phyloP scores from a whole-genome alignment of 2,888 invertebrate genomes.

The Dicyrtoma fusca region DNA sequence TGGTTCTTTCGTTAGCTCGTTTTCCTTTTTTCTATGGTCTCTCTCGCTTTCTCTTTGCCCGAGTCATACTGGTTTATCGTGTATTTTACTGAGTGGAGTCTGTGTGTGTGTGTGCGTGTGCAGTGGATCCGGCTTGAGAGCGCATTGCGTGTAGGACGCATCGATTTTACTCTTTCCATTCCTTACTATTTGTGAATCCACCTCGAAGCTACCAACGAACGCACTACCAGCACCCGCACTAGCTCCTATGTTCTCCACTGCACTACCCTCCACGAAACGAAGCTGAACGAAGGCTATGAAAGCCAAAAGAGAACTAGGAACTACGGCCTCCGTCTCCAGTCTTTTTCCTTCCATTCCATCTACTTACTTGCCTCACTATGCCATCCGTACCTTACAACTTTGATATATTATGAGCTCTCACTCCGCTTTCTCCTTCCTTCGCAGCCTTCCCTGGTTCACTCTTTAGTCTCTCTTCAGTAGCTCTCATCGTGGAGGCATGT shows the following conservation, averaged over 20 bases:
- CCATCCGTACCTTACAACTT: neutral
- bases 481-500: conserved; percentile 26
- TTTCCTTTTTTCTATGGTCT: neutral
- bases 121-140: conserved; percentile 33
- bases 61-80: neutral
- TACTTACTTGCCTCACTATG: too few species aligned
- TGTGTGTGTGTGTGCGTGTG: conserved; percentile 31
- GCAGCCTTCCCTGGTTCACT: neutral
- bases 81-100: too few species aligned
- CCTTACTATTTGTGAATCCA: neutral
- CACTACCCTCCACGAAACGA: too few species aligned
- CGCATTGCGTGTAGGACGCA: conserved; percentile 38
- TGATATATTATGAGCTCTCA: conserved; percentile 1
- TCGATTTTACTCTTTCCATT: conserved; percentile 31
- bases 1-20: too few species aligned
- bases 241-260: too few species aligned
- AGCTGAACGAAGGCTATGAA: too few species aligned
- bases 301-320: conserved; percentile 8
- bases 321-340: conserved; percentile 5
- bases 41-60: neutral
- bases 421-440: conserved; percentile 10
- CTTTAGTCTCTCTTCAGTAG: neutral
- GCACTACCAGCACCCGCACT: neutral
- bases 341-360: neutral
- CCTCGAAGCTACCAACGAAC: too few species aligned